A percentile compares a stretch with the other conserved stretches of the same genome.
These are phyloP conservation scores for Lasioglossum oenotherae DNA, from an alignment of 2,888 invertebrate genomes.

Conservation along the genomic window DNA sequence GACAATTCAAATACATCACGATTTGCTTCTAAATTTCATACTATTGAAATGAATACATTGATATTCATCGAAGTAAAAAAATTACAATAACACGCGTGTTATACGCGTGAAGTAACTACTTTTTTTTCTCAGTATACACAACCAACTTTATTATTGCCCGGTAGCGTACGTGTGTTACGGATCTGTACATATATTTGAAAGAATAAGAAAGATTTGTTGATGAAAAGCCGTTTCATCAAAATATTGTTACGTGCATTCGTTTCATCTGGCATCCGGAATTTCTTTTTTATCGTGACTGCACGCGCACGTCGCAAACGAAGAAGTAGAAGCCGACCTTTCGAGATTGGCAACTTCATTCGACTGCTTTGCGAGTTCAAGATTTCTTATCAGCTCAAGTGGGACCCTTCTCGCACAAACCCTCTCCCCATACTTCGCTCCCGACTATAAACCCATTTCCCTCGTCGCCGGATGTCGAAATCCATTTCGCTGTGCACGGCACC, in stretches of 20 bases:
- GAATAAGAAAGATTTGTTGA: background rate
- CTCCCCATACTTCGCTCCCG: background rate
- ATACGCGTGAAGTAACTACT: too few relatives aligned
- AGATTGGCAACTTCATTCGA: constrained; percentile 18
- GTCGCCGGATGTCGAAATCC: constrained; percentile 21
- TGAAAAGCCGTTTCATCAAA: background rate
- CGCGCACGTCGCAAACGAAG: background rate
- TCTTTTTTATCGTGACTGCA: background rate
- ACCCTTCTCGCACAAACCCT: background rate
- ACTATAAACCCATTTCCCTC: constrained; percentile 11
- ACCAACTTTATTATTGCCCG: background rate
- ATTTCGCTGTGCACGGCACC: constrained; percentile 18
- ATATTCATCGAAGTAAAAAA: too few relatives aligned
- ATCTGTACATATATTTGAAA: background rate
- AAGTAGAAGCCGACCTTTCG: constrained; percentile 12
- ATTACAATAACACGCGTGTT: too few relatives aligned
- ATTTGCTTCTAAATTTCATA: too few relatives aligned
- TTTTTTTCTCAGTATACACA: too few relatives aligned
- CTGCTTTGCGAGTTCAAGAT: constrained; percentile 13
- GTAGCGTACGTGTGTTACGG: background rate
- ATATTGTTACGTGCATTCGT: background rate
- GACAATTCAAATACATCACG: too few relatives aligned
- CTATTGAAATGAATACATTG: too few relatives aligned
- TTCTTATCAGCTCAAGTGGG: constrained; percentile 13
- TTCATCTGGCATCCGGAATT: background rate